phyloP scores from a whole-genome alignment of 2,888 invertebrate genomes.

The Morpho helenor region DNA sequence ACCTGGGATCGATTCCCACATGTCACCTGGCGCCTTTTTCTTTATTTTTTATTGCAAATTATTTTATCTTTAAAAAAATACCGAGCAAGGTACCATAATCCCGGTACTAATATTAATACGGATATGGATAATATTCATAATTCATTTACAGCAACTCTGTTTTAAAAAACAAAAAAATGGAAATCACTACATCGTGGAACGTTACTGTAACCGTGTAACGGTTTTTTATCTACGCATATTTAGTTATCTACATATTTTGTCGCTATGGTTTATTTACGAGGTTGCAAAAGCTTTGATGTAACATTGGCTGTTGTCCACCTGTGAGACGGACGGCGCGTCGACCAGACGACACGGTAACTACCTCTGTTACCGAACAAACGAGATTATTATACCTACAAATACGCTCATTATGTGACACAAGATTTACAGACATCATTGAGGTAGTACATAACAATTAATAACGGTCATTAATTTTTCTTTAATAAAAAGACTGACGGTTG shows the following conservation, averaged over 20 bases:
- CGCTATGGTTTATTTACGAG: conserved; percentile 51
- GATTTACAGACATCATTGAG: conserved; percentile 19
- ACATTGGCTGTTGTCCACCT: conserved; percentile 54
- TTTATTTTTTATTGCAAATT: too few species aligned
- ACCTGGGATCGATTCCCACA: too few species aligned
- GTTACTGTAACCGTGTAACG: not conserved
- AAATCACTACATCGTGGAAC: too few species aligned
- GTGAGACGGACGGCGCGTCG: conserved; percentile 34
- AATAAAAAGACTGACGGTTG: not conserved
- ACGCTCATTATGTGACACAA: conserved; percentile 24
- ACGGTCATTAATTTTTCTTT: not conserved
- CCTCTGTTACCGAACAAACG: conserved; percentile 34
- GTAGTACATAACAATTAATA: conserved; percentile 9
- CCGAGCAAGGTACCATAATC: too few species aligned
- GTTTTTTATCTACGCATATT: conserved; percentile 34
- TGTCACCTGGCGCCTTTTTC: too few species aligned
- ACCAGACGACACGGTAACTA: conserved; percentile 27
- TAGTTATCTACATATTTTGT: conserved; percentile 36
- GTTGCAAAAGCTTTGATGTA: conserved; percentile 63
- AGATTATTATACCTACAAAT: conserved; percentile 26
- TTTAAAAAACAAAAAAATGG: too few species aligned
- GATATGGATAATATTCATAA: too few species aligned
- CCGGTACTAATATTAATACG: too few species aligned
- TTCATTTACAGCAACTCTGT: too few species aligned
- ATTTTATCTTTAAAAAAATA: too few species aligned